Percentiles rank a stretch among this genome's conserved stretches.
phyloP scores from a whole-genome alignment of 2,113 vertebrate genomes.

The Syngnathus floridae region DNA sequence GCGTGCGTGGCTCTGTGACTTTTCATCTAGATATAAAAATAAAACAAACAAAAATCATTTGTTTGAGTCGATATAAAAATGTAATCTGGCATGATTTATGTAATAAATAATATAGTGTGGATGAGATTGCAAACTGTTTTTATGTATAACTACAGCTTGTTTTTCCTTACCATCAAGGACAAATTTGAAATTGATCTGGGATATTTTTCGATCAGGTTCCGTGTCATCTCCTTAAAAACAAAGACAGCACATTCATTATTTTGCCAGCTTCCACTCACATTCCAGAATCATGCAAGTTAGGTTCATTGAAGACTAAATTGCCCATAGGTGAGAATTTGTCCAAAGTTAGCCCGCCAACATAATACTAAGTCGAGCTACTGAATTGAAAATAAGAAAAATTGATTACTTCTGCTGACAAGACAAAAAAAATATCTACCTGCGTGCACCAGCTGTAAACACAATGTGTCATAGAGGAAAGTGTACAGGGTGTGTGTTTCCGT shows the following conservation, averaged over 20 bases:
- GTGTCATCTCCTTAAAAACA: conserved; percentile 36
- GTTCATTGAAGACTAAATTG: no score
- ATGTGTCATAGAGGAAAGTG: conserved; percentile 62
- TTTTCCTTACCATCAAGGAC: conserved; percentile 54
- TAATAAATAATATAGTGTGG: background rate
- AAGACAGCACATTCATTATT: background rate
- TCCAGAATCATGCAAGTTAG: no score
- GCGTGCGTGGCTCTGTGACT: conserved; percentile 43
- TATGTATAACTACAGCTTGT: background rate
- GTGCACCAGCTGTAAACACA: conserved; percentile 54
- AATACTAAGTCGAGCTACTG: no score
- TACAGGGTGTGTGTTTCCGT: conserved; percentile 34
- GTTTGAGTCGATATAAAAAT: background rate
- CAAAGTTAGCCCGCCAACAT: no score
- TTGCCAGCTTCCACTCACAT: background rate
- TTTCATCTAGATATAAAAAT: conserved; percentile 40
- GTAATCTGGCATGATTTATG: background rate
- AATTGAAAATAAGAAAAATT: background rate
- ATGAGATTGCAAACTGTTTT: background rate
- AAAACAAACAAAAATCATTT: background rate
- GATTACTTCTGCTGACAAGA: background rate
- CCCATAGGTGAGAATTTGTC: no score
- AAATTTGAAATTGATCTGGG: conserved; percentile 46
- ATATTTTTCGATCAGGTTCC: conserved; percentile 43
- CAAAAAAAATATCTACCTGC: conserved; percentile 41